Evolutionary conservation across 2,797 vertebrate species (phyloP).

Genomic region (Enteromius mattozi): DNA sequence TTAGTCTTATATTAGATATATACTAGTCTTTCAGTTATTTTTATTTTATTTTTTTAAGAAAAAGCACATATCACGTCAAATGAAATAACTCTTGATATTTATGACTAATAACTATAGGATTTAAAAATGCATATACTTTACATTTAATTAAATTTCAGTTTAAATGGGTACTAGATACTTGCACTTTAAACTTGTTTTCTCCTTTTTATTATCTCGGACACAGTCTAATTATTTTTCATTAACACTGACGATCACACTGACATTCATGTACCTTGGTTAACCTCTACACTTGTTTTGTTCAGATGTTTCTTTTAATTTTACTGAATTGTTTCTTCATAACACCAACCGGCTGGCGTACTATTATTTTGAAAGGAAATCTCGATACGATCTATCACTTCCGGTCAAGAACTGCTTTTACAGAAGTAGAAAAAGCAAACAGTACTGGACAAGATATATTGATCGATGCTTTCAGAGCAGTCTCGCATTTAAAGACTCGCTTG

Average conservation of each 20-base stretch:
- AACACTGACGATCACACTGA: too few relatives aligned
- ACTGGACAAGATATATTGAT: not conserved
- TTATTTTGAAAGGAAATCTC: constrained; percentile 15
- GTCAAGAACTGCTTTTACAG: not conserved
- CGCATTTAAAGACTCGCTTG: not conserved
- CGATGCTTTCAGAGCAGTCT: not conserved
- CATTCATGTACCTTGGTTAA: not conserved
- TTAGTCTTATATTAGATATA: not conserved
- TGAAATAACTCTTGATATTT: not conserved
- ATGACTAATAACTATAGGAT: not conserved
- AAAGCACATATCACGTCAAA: not conserved
- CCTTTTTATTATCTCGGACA: not conserved
- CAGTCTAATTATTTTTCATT: not conserved
- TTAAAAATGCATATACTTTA: too few relatives aligned
- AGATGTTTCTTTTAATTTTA: not conserved
- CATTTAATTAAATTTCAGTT: too few relatives aligned
- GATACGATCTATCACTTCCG: not conserved
- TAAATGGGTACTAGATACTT: not conserved
- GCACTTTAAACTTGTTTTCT: not conserved
- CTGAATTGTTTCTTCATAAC: not conserved
- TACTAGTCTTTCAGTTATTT: not conserved
- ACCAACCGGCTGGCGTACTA: not conserved
- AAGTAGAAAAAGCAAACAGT: not conserved
- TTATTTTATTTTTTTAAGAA: not conserved
- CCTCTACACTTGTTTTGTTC: not conserved